Evolutionary conservation across 2,113 vertebrate species (phyloP).

Genomic region (Callionymus lyra): DNA sequence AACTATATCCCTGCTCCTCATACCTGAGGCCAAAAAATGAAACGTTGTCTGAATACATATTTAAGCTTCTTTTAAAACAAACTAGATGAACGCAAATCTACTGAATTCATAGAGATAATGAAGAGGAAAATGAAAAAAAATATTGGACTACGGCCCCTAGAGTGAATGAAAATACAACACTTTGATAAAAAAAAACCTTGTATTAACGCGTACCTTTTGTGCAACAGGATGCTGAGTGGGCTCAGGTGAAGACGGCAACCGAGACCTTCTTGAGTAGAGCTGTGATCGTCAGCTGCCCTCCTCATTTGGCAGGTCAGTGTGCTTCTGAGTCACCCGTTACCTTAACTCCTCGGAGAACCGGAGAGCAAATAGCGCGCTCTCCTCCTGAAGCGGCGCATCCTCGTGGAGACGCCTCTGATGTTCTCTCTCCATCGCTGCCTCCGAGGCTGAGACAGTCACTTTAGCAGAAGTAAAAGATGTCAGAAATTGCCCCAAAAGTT

Average conservation of each 20-base stretch:
- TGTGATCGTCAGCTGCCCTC: constrained; percentile 65
- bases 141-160: too few species aligned
- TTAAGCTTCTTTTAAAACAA: too few species aligned
- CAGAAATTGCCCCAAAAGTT: constrained; percentile 1
- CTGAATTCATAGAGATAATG: too few species aligned
- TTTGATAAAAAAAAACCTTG: too few species aligned
- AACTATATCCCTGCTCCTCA: too few species aligned
- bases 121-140: too few species aligned
- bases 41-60: too few species aligned
- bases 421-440: constrained; percentile 9
- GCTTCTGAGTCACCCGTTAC: constrained; percentile 30
- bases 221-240: constrained; percentile 51
- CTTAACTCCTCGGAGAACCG: constrained; percentile 24
- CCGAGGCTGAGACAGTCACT: constrained; percentile 14
- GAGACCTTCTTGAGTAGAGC: constrained; percentile 48
- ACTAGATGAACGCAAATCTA: too few species aligned
- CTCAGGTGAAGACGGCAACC: constrained; percentile 42
- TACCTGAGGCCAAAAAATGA: too few species aligned
- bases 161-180: too few species aligned
- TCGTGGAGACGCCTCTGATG: constrained; percentile 19
- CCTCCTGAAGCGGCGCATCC: constrained; percentile 18
- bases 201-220: too few species aligned
- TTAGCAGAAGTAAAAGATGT: constrained; percentile 8
- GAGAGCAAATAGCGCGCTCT: constrained; percentile 24
- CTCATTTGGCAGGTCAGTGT: constrained; percentile 67